These are phyloP conservation scores for Caenorhabditis japonica DNA, from an alignment of 2,888 invertebrate genomes.

Conservation along the genomic window DNA sequence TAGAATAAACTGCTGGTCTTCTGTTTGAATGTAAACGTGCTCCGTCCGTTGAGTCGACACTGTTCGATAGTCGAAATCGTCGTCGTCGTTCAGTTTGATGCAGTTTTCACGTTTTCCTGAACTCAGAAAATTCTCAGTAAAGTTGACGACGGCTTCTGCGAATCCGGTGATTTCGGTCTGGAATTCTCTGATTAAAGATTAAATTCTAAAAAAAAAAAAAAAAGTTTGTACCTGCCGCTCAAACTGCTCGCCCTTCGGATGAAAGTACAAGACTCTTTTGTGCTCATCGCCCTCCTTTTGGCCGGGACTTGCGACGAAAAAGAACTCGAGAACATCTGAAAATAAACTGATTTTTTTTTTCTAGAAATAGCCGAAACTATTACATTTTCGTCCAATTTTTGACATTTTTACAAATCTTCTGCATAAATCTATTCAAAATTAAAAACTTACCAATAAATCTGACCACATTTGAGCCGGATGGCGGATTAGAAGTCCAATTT, in stretches of 20 bases:
- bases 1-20: slow-evolving; percentile 69
- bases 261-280: slow-evolving; percentile 70
- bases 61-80: slow-evolving; percentile 56
- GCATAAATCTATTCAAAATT: neutral
- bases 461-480: slow-evolving; percentile 37
- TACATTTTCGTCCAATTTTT: too few species aligned
- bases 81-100: slow-evolving; percentile 26
- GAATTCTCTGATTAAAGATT: slow-evolving; percentile 14
- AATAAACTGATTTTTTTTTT: too few species aligned
- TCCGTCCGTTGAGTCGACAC: slow-evolving; percentile 57
- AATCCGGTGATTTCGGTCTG: slow-evolving; percentile 90
- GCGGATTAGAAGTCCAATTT: slow-evolving; percentile 16
- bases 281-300: slow-evolving; percentile 71
- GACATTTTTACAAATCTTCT: slow-evolving; percentile 3
- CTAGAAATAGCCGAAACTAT: too few species aligned
- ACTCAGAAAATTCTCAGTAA: slow-evolving; percentile 82
- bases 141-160: slow-evolving; percentile 94
- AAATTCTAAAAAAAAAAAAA: neutral
- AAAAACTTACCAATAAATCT: slow-evolving; percentile 46
- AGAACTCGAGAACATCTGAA: slow-evolving; percentile 71
- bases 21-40: slow-evolving; percentile 56
- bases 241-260: slow-evolving; percentile 64
- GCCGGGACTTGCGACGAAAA: slow-evolving; percentile 74
- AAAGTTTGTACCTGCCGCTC: slow-evolving; percentile 53
- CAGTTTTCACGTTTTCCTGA: slow-evolving; percentile 13